Percentiles rank a stretch among this genome's conserved stretches.
phyloP scores from a whole-genome alignment of 2,113 vertebrate genomes.

The Brachirus orientalis region DNA sequence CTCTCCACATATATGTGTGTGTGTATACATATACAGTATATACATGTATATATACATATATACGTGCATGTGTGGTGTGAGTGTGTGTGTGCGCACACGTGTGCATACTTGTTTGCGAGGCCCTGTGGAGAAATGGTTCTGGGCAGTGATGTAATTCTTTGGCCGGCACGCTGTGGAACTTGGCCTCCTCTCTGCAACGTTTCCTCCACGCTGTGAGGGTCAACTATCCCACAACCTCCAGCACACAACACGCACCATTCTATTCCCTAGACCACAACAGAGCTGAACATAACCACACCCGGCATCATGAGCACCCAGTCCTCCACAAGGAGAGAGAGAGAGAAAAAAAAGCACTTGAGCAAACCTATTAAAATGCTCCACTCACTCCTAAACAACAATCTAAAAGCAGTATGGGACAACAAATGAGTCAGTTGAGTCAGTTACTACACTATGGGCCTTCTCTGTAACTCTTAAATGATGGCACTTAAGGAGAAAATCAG shows the following conservation, averaged over 20 bases:
- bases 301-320: conserved; percentile 61
- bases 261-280: conserved; percentile 75
- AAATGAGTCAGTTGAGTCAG: conserved; percentile 43
- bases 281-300: conserved; percentile 74
- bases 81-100: conserved; percentile 20
- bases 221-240: conserved; percentile 76
- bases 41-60: no score
- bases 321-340: conserved; percentile 34
- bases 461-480: conserved; percentile 61
- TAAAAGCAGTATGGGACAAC: conserved; percentile 49
- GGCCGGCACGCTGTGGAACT: conserved; percentile 76
- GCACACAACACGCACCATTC: conserved; percentile 72
- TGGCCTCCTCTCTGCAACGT: conserved; percentile 70
- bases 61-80: conserved; percentile 14
- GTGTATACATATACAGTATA: no score
- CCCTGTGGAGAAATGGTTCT: conserved; percentile 57
- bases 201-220: conserved; percentile 76
- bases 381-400: conserved; percentile 53
- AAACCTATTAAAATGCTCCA: conserved; percentile 65
- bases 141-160: conserved; percentile 73
- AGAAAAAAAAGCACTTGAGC: conserved; percentile 45
- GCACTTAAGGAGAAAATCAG: conserved; percentile 66
- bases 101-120: conserved; percentile 45
- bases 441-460: conserved; percentile 47
- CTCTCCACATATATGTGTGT: no score